Evolutionary conservation across 2,888 invertebrate species (phyloP), one percentile per base, ranked within the genome.

Genomic region (Synergus gifuensis): DNA sequence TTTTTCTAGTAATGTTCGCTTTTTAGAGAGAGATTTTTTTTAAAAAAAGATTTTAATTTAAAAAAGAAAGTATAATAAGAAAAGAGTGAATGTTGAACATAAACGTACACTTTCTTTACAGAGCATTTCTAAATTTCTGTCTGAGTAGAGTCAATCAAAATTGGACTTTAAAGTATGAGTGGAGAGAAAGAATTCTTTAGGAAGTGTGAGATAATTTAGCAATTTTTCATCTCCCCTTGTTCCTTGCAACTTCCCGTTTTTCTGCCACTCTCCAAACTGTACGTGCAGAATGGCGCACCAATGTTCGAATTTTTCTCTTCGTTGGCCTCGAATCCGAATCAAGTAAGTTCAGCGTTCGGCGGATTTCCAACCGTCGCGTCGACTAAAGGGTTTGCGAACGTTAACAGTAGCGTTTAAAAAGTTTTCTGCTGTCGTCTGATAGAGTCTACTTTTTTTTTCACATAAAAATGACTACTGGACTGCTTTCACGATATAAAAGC

Each of bases 301-400:
- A 9, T 60, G 60, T 60, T 60, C 11, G 18, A 60, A 60, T 60
- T 60, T 60, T 60, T 60, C 60, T 60, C 60, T 60, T 22, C 22
- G 60, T 60, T 60, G 60, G 22, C 60, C 11, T 60, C 18, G 22
- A 60, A 60, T 60, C 60, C 12, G 60, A 60, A 22, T 22, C 18
- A 60, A 60, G 22, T 60, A 60, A 60, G 11, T 60, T 60, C 60
- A 60, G 22, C 22, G 22, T 60, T 18, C 60, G 60, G 18, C 22
- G 22, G 9, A 60, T 60, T 18, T 60, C 60, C 60, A 22, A 11
- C 60, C 18, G 12, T 18, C 60, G 60, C 18, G 22, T 18, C 60
- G 22, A 60, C 60, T 60, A 11, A 60, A 60, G 60, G 11, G 4
- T 60, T 60, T n/a, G 11, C 60, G 7, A 60, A 60, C 11, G 11